A percentile compares a stretch with the other conserved stretches of the same genome.
Conservation (phyloP, 1,140 invertebrate species). For the Batillaria attramentaria region DNA sequence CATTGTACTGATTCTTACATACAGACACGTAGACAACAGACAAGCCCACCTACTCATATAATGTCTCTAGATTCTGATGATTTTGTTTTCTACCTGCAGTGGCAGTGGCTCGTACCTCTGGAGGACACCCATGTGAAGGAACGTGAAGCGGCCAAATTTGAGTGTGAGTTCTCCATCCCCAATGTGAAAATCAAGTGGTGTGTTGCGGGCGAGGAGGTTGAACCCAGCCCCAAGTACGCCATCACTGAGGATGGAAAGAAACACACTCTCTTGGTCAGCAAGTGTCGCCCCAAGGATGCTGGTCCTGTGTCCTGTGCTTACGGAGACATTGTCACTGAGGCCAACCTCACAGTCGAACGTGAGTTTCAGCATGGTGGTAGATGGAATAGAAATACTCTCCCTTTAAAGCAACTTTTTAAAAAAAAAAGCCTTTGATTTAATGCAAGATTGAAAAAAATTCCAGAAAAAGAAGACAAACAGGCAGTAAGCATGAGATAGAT, state of each 20-base stretch:
- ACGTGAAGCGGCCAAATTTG: conserved; percentile 67
- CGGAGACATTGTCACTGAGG: conserved; percentile 59
- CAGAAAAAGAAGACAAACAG: too few species aligned
- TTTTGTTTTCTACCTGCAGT: conserved; percentile 60
- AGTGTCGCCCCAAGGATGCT: conserved; percentile 62
- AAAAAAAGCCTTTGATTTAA: too few species aligned
- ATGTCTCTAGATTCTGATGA: too few species aligned
- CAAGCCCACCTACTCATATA: too few species aligned
- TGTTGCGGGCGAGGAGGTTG: conserved; percentile 60
- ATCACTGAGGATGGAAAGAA: conserved; percentile 60
- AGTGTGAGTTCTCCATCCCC: conserved; percentile 67
- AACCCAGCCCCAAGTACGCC: conserved; percentile 65
- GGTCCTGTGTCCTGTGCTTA: conserved; percentile 64
- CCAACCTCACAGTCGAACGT: conserved; percentile 66
- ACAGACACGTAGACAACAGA: too few species aligned
- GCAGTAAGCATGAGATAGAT: too few species aligned
- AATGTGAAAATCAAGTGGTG: conserved; percentile 67
- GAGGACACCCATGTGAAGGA: conserved; percentile 67
- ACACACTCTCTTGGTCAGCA: conserved; percentile 62
- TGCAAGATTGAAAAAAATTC: too few species aligned
- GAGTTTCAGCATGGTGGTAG: too few species aligned
- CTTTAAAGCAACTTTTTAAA: too few species aligned
- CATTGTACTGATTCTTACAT: too few species aligned
- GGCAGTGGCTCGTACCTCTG: conserved; percentile 64
- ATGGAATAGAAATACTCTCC: too few species aligned